phyloP scores from a whole-genome alignment of 2,797 vertebrate genomes.

The Coregonus suidteri region DNA sequence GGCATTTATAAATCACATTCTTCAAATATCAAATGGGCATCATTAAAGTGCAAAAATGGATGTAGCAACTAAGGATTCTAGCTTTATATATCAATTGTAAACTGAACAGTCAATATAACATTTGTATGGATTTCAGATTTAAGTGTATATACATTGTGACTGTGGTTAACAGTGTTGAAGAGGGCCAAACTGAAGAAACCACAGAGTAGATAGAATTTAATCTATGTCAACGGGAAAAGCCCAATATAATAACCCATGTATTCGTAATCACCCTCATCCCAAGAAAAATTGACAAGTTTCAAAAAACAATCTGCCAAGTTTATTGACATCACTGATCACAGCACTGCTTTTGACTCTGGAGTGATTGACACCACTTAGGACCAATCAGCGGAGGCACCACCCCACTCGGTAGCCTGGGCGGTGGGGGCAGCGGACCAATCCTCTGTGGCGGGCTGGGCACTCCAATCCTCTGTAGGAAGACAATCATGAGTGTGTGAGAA shows the following conservation, averaged over 20 bases:
- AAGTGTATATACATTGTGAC: too few species aligned
- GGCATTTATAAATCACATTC: too few species aligned
- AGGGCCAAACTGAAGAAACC: neutral
- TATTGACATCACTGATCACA: slow-evolving; percentile 56
- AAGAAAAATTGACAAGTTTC: slow-evolving; percentile 42
- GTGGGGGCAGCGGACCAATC: slow-evolving; percentile 86
- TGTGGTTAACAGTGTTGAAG: too few species aligned
- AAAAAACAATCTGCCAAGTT: slow-evolving; percentile 60
- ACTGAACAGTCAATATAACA: too few species aligned
- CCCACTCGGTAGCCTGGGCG: slow-evolving; percentile 83
- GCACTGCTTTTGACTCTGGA: neutral
- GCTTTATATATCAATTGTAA: too few species aligned
- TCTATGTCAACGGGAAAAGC: neutral
- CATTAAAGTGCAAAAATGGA: too few species aligned
- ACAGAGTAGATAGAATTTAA: neutral
- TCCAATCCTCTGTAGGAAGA: slow-evolving; percentile 78
- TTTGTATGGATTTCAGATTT: too few species aligned
- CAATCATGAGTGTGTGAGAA: neutral
- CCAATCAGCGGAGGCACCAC: slow-evolving; percentile 81
- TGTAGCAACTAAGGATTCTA: too few species aligned
- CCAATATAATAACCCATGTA: neutral
- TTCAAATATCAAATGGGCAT: too few species aligned
- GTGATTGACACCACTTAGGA: slow-evolving; percentile 60
- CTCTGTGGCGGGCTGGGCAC: slow-evolving; percentile 80
- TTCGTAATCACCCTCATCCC: neutral